Base-by-base conservation (phyloP, 2,888 invertebrate species). In the Hirtodrosophila alboralis region DNA sequence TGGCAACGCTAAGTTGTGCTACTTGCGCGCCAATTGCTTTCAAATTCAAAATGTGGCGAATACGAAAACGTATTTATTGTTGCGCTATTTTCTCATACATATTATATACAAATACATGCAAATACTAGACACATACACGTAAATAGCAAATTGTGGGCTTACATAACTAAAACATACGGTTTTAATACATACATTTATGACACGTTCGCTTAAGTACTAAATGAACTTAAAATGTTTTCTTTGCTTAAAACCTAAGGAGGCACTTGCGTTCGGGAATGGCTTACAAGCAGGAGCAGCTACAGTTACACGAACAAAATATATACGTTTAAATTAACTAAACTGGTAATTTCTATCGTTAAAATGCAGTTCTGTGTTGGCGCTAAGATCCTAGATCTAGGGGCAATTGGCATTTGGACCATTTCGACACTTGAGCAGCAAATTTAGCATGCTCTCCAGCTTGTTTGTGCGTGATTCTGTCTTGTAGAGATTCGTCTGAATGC, bases 391-490 rank as follows among this genome's bases (percentile, higher is more conserved):
- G n/a, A 14, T 54, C 62, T 73, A 88, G 14, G 90, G 89, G 63
- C 90, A 90, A 36, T 86, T 77, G 48, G 87, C 85, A 58, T 87
- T 87, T 4, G 89, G 88, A 10, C 86, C 83, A 47, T 86, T 86
- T 71, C 90, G 87, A 70, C 90, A 90, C 78, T 91, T 90, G 79
- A 91, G 90, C 58, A 91, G 77, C 63, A 91, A 63, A 69, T 89
- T 90, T 8, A 92, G 73, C 84, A 91, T 89, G 31, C 88, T 87
- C 60, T 91, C 91, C 47, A 92, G 86, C 59, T 87, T 88, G 56
- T 88, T 87, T 5, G 91, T 89, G 37, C 91, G 90, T n/a, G 88
- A 84, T 47, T 91, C 90, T n/a, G 91, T 89, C 27, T 86, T 86
- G 60, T 89, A 89, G 1, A 92, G 87, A 85, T 91, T 90, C 31